Conservation (phyloP, 2,113 vertebrate species). For the Vidua macroura region DNA sequence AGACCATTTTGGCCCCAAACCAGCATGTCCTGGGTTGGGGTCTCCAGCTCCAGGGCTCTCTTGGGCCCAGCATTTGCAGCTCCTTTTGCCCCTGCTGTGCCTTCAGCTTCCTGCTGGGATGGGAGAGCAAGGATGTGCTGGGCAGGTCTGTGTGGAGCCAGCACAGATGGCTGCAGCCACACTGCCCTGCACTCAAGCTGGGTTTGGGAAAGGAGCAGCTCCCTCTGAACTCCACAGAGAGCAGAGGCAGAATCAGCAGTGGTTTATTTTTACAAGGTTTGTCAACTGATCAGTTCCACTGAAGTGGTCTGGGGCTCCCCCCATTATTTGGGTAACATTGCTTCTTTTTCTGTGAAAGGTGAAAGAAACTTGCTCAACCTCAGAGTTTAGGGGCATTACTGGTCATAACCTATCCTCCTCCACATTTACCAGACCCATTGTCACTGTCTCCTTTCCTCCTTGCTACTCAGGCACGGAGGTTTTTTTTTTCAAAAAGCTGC, state of each 20-base stretch:
- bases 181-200: fast-evolving
- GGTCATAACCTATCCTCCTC: neutral
- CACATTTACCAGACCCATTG: neutral
- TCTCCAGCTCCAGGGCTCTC: neutral
- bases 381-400: neutral
- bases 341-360: neutral
- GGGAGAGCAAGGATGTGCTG: fast-evolving
- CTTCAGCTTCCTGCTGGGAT: neutral
- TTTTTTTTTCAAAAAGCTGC: neutral
- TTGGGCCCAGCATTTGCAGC: neutral
- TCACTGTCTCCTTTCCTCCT: neutral
- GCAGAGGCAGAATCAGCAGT: neutral
- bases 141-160: neutral
- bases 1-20: neutral
- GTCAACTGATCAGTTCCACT: neutral
- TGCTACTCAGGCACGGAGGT: fast-evolving
- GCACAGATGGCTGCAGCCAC: fast-evolving
- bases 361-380: neutral
- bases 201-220: neutral
- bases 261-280: neutral
- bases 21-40: neutral
- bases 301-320: neutral
- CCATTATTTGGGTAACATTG: neutral
- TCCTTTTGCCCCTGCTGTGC: neutral
- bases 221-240: neutral